Evolutionary conservation across 2,888 invertebrate species (phyloP).

Genomic region (Drepanosiphum platanoidis): DNA sequence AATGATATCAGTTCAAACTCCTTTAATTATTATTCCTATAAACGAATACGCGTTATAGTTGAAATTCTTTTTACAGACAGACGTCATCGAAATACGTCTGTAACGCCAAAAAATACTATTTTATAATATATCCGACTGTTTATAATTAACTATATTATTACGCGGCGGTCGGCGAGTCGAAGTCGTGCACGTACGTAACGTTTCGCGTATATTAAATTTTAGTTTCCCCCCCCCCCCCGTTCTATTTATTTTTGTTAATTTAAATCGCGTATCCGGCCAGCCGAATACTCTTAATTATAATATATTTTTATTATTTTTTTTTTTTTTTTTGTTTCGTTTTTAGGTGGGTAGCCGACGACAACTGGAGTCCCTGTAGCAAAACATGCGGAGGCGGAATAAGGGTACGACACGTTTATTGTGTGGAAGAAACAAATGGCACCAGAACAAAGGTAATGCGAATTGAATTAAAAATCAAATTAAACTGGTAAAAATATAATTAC

Average conservation of each 20-base stretch:
- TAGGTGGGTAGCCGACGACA: conserved; percentile 89
- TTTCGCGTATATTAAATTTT: too few relatives aligned
- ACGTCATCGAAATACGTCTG: too few relatives aligned
- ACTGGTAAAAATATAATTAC: conserved; percentile 13
- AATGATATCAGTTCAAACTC: too few relatives aligned
- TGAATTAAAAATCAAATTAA: conserved; percentile 65
- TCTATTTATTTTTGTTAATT: neutral
- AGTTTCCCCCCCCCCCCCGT: too few relatives aligned
- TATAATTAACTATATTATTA: neutral
- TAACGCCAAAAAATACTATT: too few relatives aligned
- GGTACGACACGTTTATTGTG: conserved; percentile 84
- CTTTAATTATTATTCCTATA: too few relatives aligned
- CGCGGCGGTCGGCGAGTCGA: neutral
- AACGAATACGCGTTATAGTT: too few relatives aligned
- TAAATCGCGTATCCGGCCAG: neutral
- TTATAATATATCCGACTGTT: neutral
- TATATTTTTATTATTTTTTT: neutral
- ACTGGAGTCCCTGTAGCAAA: conserved; percentile 88
- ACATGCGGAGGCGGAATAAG: conserved; percentile 88
- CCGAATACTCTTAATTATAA: conserved; percentile 20
- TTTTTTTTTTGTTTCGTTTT: neutral
- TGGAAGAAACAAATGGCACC: conserved; percentile 83
- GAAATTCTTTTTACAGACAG: too few relatives aligned
- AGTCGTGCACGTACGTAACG: neutral
- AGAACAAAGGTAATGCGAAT: conserved; percentile 74